These are phyloP conservation scores for Calliphora vomitoria DNA, from an alignment of 2,888 invertebrate species.

Conservation along the genomic window DNA sequence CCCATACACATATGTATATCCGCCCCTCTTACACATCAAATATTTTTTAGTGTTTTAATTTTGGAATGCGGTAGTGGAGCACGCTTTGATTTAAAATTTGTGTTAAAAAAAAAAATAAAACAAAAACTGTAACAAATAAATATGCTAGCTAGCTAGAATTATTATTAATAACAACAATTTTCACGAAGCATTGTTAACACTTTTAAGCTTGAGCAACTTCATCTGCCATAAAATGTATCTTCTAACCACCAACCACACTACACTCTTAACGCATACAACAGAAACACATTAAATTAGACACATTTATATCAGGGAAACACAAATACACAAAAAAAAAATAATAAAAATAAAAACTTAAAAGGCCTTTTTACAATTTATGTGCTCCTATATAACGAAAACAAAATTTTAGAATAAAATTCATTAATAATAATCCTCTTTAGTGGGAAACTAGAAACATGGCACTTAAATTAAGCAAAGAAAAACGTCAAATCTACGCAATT, in stretches of 20 bases:
- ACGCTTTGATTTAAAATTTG: slow-evolving; percentile 48
- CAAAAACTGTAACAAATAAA: slow-evolving; percentile 29
- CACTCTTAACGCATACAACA: neutral
- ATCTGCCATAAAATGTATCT: slow-evolving; percentile 30
- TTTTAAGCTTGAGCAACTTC: slow-evolving; percentile 67
- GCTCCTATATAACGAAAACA: slow-evolving; percentile 22
- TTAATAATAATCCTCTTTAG: slow-evolving; percentile 55
- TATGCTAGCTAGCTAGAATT: slow-evolving; percentile 31
- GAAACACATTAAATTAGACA: slow-evolving; percentile 31
- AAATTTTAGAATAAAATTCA: slow-evolving; percentile 50
- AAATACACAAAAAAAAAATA: neutral
- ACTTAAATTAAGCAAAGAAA: slow-evolving; percentile 53
- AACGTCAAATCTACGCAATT: slow-evolving; percentile 60
- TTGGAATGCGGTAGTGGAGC: slow-evolving; percentile 65
- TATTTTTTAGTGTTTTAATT: slow-evolving; percentile 27
- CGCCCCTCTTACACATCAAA: slow-evolving; percentile 30
- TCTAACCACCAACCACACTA: neutral
- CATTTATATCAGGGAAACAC: slow-evolving; percentile 1
- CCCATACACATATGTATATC: slow-evolving; percentile 25
- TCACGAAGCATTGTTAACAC: slow-evolving; percentile 62
- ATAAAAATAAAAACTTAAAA: slow-evolving; percentile 21
- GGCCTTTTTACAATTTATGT: slow-evolving; percentile 46
- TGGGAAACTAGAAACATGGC: slow-evolving; percentile 15
- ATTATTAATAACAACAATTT: slow-evolving; percentile 44
- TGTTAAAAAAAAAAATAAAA: neutral